These are phyloP conservation scores for Sitobion miscanthi DNA, from an alignment of 1,140 invertebrate species.

Conservation along the genomic window DNA sequence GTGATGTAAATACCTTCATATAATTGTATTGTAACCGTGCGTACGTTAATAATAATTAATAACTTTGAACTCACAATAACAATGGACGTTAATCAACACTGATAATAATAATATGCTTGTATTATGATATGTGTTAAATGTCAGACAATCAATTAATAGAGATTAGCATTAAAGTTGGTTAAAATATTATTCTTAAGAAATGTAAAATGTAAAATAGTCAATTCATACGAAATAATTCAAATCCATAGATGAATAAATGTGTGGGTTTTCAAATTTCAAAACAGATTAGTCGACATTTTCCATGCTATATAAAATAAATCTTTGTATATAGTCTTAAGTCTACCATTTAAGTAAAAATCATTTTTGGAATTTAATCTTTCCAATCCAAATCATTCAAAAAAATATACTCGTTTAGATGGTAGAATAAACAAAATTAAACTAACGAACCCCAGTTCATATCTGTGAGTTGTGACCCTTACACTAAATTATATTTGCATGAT, in stretches of 20 bases:
- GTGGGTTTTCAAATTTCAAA: not conserved
- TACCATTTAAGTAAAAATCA: not conserved
- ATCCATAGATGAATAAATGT: not conserved
- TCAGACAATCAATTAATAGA: not conserved
- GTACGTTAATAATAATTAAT: not conserved
- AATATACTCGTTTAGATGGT: not conserved
- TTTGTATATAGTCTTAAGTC: not conserved
- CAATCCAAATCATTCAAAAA: not conserved
- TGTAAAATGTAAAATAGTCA: not conserved
- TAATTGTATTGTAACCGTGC: not conserved
- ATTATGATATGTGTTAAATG: not conserved
- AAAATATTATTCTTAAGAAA: not conserved
- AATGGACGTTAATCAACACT: not conserved
- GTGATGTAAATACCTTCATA: not conserved
- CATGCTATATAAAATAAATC: not conserved
- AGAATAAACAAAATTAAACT: constrained; percentile 18
- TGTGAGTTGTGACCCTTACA: not conserved
- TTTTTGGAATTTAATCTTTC: not conserved
- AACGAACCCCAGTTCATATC: not conserved
- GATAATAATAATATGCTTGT: not conserved
- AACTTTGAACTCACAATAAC: not conserved
- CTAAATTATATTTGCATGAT: constrained; percentile 6
- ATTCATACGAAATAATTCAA: not conserved
- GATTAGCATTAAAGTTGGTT: not conserved
- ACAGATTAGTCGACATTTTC: not conserved